Evolutionary conservation across 2,797 vertebrate genomes (phyloP), one percentile per base, ranked within the genome.

Genomic region (Ateles fusciceps): DNA sequence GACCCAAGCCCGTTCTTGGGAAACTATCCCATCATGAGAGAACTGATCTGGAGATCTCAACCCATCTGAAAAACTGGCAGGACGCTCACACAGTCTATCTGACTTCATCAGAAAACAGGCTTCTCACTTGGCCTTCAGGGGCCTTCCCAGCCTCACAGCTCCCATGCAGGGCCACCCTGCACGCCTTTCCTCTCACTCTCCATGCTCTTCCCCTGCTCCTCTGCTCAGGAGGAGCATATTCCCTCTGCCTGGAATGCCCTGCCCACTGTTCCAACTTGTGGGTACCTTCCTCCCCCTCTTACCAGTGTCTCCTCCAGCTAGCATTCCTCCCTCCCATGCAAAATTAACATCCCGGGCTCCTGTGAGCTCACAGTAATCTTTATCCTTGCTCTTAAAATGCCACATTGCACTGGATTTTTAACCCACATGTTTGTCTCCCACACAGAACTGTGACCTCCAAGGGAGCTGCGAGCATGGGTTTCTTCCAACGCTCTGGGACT

Each of bases 361-460:
- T 19, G 10, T 14, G 52, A 85, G 11, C 21, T 57, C 75, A 13
- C 0, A 48, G 55, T 22, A 15, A 8, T 28, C 83, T 28, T 92
- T 2, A 22, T 4, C 0, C 7, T 42, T 48, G 72, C 19, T n/a
- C n/a, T 48, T 39, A 13, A 59, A 81, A 42, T 22, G 13, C 15
- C 80, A 44, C 9, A 9, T 2, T 11, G 8, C 8, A 3, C 48
- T n/a, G 21, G 28, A 57, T 42, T 48, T 71, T 39, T 1, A 5
- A 2, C 0, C 1, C 10, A 8, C 4, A 0, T 3, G 19, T 28
- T 44, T n/a, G 14, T 22, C n/a, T 44, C 24, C 46, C 33, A 7
- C 26, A 0, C 0, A 0, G 44, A 88, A 36, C 33, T n/a, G 4
- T 17, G 15, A 36, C 68, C 46, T 71, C 46, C 30, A 2, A 12